Evolutionary conservation across 2,888 invertebrate species (phyloP).

Genomic region (Emesis furor): DNA sequence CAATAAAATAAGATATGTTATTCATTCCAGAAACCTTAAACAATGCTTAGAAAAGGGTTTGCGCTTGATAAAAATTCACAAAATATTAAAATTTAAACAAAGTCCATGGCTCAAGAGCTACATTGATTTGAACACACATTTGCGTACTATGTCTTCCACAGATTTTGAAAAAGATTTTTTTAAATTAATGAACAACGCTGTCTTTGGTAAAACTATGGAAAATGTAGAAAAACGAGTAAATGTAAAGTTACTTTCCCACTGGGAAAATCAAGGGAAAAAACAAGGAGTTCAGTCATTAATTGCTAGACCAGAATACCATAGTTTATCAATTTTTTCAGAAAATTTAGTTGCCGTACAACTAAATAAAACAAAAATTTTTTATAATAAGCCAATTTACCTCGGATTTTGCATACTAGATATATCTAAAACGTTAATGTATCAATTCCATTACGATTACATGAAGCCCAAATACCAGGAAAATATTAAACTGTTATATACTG

Average conservation of each 20-base stretch:
- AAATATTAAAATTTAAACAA: constrained; percentile 16
- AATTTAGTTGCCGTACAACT: no score
- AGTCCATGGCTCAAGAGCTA: constrained; percentile 2
- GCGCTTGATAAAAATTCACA: neutral
- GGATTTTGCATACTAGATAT: no score
- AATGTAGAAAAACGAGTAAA: constrained; percentile 77
- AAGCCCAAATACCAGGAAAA: no score
- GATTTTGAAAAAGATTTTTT: constrained; percentile 22
- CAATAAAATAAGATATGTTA: constrained; percentile 17
- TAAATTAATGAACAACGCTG: constrained; percentile 78
- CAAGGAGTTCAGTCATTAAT: no score
- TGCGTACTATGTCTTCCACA: constrained; percentile 1
- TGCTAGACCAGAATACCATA: no score
- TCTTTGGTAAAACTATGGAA: constrained; percentile 81
- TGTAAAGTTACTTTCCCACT: constrained; percentile 74
- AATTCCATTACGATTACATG: no score
- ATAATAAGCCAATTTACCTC: no score
- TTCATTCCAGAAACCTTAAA: constrained; percentile 24
- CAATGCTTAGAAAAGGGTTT: neutral
- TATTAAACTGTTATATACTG: no score
- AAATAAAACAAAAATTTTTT: no score
- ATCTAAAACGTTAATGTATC: no score
- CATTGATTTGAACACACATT: constrained; percentile 20
- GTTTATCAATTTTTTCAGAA: no score
- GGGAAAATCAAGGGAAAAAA: no score